phyloP scores from a whole-genome alignment of 2,797 vertebrate genomes.

The Capromys pilorides region DNA sequence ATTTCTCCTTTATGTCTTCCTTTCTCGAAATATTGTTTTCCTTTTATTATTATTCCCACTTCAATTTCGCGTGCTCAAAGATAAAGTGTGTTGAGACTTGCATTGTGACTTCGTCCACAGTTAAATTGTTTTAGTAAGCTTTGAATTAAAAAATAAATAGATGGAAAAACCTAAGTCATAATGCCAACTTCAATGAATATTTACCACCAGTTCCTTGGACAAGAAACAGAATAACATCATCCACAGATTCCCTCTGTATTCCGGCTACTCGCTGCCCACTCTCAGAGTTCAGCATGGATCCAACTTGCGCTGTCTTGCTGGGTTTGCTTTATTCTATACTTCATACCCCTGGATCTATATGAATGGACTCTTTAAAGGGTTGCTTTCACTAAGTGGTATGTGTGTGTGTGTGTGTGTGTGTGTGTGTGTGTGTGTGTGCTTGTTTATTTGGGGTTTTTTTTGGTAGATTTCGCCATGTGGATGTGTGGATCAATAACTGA shows the following conservation, averaged over 20 bases:
- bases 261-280: background rate
- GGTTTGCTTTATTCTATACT: background rate
- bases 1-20: background rate
- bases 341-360: too few species aligned
- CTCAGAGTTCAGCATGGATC: background rate
- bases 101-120: background rate
- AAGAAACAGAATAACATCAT: background rate
- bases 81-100: background rate
- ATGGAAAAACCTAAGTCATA: background rate
- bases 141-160: background rate
- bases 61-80: background rate
- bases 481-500: background rate
- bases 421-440: too few species aligned
- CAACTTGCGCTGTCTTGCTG: background rate
- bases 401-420: too few species aligned
- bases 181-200: background rate
- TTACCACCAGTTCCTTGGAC: background rate
- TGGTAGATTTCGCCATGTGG: background rate
- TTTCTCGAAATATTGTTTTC: conserved; percentile 2
- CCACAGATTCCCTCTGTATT: background rate
- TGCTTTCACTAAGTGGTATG: too few species aligned
- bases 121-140: background rate
- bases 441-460: too few species aligned
- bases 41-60: conserved; percentile 2
- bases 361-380: background rate